Evolutionary conservation across 2,797 vertebrate genomes (phyloP), one percentile per base, ranked within the genome.

Genomic region (Ceryle rudis): DNA sequence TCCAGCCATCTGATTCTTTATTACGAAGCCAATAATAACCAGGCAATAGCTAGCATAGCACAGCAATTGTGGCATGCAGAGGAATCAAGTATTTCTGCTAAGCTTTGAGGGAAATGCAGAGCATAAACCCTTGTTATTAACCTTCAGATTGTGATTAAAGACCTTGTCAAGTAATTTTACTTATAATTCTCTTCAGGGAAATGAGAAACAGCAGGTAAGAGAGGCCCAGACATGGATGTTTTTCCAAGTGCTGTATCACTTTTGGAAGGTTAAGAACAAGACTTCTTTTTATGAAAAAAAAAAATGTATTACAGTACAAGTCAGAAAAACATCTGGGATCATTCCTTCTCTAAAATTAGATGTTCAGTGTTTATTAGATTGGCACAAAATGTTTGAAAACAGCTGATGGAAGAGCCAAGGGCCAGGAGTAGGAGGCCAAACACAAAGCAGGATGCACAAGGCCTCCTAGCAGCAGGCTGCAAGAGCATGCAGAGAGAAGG

Each of bases 181-280:
- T 86, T 87, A 11, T 7, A 83, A 91, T 33, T 47, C 28, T n/a
- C 10, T 62, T 92, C 81, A 75, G 1, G 2, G 47, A 87, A 88
- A 81, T 61, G 70, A 92, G 35, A 79, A 96, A 92, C 66, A 84
- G 52, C 74, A 73, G 18, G 42, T 75, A 80, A 71, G 44, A 37
- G 61, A 72, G 75, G 65, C 64, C 37, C 78, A 70, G 93, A 96
- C 28, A 62, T 55, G 31, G 64, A 64, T 58, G 65, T n/a, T 78
- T 80, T 90, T 90, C 83, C 64, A 77, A 96, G 57, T 23, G 35
- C 46, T 95, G 6, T 16, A 92, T 96, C 86, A 93, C 42, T 92
- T 93, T 72, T 79, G 74, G 89, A 94, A 96, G 91, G 95, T 89
- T 70, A 80, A 81, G 90, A 97, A 88, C 51, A 81, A 86, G 96